These are phyloP conservation scores for Platygyra sinensis DNA, from an alignment of 64 coral and sea anemone species.

Conservation along the genomic window DNA sequence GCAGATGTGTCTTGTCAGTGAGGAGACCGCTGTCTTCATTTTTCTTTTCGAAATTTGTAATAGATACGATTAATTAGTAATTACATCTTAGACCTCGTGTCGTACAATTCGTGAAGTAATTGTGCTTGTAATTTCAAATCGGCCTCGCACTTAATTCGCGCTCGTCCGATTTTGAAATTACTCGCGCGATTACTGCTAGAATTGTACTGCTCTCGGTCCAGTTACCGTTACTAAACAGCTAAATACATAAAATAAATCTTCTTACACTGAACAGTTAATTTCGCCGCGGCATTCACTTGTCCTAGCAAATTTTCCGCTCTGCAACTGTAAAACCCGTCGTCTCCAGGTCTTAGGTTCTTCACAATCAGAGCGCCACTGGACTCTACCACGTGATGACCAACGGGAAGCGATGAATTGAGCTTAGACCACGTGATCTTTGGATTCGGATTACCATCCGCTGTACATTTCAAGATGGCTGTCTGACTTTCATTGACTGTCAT, in stretches of 20 bases:
- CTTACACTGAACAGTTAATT: slow-evolving; percentile 46
- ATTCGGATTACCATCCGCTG: slow-evolving; percentile 45
- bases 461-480: slow-evolving; percentile 42
- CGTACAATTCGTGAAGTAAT: no score
- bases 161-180: no score
- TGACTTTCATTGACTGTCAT: slow-evolving; percentile 39
- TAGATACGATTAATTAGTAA: no score
- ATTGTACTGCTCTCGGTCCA: no score
- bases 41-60: no score
- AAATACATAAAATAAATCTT: neutral
- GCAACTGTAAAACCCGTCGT: slow-evolving; percentile 53
- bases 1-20: slow-evolving; percentile 8
- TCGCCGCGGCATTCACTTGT: neutral
- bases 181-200: no score
- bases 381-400: neutral
- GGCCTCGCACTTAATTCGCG: no score
- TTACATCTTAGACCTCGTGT: no score
- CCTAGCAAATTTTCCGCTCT: slow-evolving; percentile 35
- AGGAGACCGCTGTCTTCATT: slow-evolving; percentile 37
- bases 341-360: neutral
- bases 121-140: no score
- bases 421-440: slow-evolving; percentile 52
- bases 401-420: slow-evolving; percentile 10
- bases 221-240: no score
- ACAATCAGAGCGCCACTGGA: slow-evolving; percentile 34